Conservation (phyloP, 2,797 vertebrate genomes). For the Argentina silus region DNA sequence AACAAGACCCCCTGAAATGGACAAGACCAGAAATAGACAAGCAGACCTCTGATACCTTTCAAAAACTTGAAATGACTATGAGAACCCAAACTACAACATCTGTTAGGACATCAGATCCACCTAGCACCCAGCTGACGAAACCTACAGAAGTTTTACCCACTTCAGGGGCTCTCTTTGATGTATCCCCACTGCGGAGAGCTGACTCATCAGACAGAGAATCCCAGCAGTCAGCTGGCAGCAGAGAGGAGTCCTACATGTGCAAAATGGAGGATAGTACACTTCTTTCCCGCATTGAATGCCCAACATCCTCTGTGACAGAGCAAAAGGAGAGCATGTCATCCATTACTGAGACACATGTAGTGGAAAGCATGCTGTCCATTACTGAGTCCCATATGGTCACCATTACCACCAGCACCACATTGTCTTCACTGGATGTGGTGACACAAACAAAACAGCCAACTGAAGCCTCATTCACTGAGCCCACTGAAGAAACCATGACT, state of each 20-base stretch:
- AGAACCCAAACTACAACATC: slow-evolving; percentile 39
- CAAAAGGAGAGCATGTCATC: slow-evolving; percentile 49
- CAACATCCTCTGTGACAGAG: slow-evolving; percentile 54
- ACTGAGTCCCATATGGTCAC: slow-evolving; percentile 47
- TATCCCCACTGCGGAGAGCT: slow-evolving; percentile 78
- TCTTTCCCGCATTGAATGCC: slow-evolving; percentile 76
- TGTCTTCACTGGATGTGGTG: slow-evolving; percentile 57
- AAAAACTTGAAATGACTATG: slow-evolving; percentile 32
- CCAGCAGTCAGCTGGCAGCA: slow-evolving; percentile 66
- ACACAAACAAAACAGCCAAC: slow-evolving; percentile 49
- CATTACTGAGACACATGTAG: slow-evolving; percentile 40
- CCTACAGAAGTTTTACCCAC: slow-evolving; percentile 55
- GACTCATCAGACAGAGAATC: slow-evolving; percentile 61
- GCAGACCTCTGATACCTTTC: slow-evolving; percentile 68
- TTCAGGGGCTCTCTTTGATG: slow-evolving; percentile 74
- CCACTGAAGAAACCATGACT: slow-evolving; percentile 75
- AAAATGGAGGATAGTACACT: slow-evolving; percentile 70
- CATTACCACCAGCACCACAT: slow-evolving; percentile 39
- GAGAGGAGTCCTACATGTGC: slow-evolving; percentile 59
- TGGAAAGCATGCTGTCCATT: slow-evolving; percentile 28
- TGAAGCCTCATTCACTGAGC: slow-evolving; percentile 73
- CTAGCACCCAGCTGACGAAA: slow-evolving; percentile 51
- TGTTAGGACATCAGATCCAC: slow-evolving; percentile 21
- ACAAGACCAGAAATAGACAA: slow-evolving; percentile 75
- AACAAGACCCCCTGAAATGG: slow-evolving; percentile 70